Base-by-base conservation (phyloP, 2,888 invertebrate genomes). In the Pammene aurita region DNA sequence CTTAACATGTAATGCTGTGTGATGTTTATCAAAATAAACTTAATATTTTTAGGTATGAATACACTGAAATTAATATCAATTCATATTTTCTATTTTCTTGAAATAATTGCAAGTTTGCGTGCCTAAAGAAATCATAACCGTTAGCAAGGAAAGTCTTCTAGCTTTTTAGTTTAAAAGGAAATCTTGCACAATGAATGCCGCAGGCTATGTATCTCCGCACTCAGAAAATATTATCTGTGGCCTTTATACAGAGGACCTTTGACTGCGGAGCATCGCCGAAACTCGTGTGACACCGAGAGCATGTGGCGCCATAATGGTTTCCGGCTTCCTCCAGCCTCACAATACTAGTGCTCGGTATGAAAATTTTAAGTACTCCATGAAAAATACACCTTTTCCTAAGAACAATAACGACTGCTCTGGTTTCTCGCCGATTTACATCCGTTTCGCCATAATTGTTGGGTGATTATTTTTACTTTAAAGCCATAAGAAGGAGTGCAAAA, bases 221-320 rank as follows among this genome's bases (percentile, higher is more conserved):
- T 38, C 67, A 67, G 65, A 72, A 73, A 72, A 71, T 68, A 64
- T 58, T 68, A 74, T 72, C 70, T 61, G 65, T 42, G 67, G 69
- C 67, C 67, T 67, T 67, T 58, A 57, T 62, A 71, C 70, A 72
- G 75, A 74, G 76, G 75, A 79, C 75, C 76, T 82, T 79, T 76
- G 80, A 83, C 78, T 73, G 62, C 48, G 76, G 72, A 64, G 76
- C 81, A 83, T 82, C 82, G 78, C 86, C 86, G 73, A 87, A 86
- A 84, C 82, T 82, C 82, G 79, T 79, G 78, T 81, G 83, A 84
- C 84, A 85, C 80, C 78, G 78, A 76, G 79, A 81, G 85, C 88
- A 86, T 83, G 85, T 84, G 86, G 81, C 80, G 82, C 83, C 80
- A 80, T 90, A 90, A 90, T 90, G 90, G 90, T 81, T 90, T 90